phyloP scores from a whole-genome alignment of 2,113 vertebrate genomes.

The Plecturocebus donacophilus region DNA sequence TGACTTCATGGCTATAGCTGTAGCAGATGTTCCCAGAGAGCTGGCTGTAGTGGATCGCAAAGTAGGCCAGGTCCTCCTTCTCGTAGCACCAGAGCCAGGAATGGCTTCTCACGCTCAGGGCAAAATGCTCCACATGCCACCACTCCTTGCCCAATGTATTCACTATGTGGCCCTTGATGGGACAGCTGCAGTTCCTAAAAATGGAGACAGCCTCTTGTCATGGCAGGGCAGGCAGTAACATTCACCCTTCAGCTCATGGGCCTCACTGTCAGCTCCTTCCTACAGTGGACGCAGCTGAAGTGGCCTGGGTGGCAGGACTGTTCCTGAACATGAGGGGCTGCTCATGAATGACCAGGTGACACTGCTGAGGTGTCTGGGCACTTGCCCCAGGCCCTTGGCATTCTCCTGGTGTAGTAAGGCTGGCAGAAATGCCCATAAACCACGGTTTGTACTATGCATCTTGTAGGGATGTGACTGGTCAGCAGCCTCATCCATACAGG shows the following conservation, averaged over 20 bases:
- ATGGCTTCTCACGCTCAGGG: conserved; percentile 89
- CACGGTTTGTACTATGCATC: neutral
- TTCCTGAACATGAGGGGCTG: conserved; percentile 86
- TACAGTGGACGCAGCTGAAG: conserved; percentile 88
- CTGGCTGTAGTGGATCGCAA: conserved; percentile 91
- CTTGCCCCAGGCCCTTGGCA: conserved; percentile 85
- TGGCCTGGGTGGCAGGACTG: conserved; percentile 86
- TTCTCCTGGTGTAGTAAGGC: conserved; percentile 86
- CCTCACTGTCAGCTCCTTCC: conserved; percentile 88
- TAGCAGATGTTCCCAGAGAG: conserved; percentile 97
- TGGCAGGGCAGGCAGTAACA: conserved; percentile 87
- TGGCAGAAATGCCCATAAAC: conserved; percentile 85
- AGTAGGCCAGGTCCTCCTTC: conserved; percentile 88
- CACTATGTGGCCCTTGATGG: conserved; percentile 86
- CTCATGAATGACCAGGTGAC: conserved; percentile 87
- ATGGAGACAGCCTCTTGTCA: conserved; percentile 88
- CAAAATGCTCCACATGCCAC: conserved; percentile 87
- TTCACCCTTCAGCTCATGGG: conserved; percentile 86
- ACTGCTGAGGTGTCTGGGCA: conserved; percentile 84
- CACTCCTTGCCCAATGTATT: conserved; percentile 88
- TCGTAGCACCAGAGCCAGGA: conserved; percentile 87
- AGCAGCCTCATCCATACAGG: neutral
- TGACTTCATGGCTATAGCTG: conserved; percentile 96
- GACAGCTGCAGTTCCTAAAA: conserved; percentile 86
- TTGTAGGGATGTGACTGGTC: neutral